Evolutionary conservation across 1,140 invertebrate genomes (phyloP).

Genomic region (Homalodisca vitripennis): DNA sequence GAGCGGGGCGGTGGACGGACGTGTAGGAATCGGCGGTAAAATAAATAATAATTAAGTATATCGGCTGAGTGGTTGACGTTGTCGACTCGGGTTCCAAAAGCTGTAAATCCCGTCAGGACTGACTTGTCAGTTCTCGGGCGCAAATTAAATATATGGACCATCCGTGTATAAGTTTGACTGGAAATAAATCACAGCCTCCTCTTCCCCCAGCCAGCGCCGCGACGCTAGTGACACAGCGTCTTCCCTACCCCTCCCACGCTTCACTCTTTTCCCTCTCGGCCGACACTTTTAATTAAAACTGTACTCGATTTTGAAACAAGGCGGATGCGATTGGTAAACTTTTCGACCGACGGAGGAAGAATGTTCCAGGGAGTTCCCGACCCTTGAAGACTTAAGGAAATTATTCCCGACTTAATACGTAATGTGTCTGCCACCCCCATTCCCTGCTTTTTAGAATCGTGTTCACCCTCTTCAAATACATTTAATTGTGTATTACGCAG

Average conservation of each 20-base stretch:
- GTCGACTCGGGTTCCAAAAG: slow-evolving; percentile 16
- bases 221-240: slow-evolving; percentile 25
- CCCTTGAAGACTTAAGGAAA: no score
- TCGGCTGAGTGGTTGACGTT: slow-evolving; percentile 13
- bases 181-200: slow-evolving; percentile 27
- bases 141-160: slow-evolving; percentile 35
- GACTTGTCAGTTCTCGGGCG: slow-evolving; percentile 6
- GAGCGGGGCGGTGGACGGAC: background rate
- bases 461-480: no score
- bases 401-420: no score
- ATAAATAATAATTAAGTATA: slow-evolving; percentile 26
- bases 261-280: background rate
- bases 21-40: background rate
- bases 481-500: no score
- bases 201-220: background rate
- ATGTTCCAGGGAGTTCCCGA: no score
- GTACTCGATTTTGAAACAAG: slow-evolving; percentile 4
- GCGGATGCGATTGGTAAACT: background rate
- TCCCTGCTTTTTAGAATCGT: no score
- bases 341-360: no score
- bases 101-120: slow-evolving; percentile 22
- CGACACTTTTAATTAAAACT: slow-evolving; percentile 22
- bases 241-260: background rate
- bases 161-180: slow-evolving; percentile 33
- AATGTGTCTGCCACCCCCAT: no score